phyloP scores from a whole-genome alignment of 2,888 invertebrate species.

The Nebria brevicollis region DNA sequence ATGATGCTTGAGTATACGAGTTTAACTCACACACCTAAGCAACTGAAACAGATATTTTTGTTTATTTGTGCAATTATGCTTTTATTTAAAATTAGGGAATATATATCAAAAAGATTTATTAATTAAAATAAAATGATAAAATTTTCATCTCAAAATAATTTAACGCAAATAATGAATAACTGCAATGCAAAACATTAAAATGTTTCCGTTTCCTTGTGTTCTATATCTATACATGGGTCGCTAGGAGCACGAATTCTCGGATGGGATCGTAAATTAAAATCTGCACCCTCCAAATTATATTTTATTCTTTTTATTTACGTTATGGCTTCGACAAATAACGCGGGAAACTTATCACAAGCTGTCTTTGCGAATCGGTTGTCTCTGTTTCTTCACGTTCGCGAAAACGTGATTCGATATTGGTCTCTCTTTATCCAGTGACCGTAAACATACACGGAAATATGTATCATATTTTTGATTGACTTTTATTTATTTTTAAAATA shows the following conservation, averaged over 20 bases:
- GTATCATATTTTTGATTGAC: neutral
- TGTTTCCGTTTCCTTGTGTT: neutral
- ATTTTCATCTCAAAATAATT: too few relatives aligned
- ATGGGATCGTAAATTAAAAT: conserved; percentile 37
- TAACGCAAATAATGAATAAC: neutral
- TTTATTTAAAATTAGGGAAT: too few relatives aligned
- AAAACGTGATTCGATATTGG: conserved; percentile 31
- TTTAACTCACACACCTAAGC: neutral
- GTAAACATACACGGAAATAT: conserved; percentile 16
- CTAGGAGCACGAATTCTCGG: neutral
- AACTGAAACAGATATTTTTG: neutral
- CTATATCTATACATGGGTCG: neutral
- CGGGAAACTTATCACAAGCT: conserved; percentile 45
- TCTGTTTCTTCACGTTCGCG: conserved; percentile 6
- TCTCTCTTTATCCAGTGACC: conserved; percentile 32
- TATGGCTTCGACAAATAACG: conserved; percentile 42
- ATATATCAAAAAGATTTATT: too few relatives aligned
- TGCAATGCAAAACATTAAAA: neutral
- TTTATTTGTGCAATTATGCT: neutral
- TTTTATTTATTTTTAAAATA: neutral
- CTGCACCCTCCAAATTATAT: conserved; percentile 41
- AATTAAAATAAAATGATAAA: too few relatives aligned
- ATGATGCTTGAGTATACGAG: too few relatives aligned
- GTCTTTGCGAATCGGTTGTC: conserved; percentile 24
- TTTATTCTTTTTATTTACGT: conserved; percentile 47